Base-by-base conservation (phyloP, 30 jellyfish, hydroid and myxozoan genomes). In the Aurelia aurita region DNA sequence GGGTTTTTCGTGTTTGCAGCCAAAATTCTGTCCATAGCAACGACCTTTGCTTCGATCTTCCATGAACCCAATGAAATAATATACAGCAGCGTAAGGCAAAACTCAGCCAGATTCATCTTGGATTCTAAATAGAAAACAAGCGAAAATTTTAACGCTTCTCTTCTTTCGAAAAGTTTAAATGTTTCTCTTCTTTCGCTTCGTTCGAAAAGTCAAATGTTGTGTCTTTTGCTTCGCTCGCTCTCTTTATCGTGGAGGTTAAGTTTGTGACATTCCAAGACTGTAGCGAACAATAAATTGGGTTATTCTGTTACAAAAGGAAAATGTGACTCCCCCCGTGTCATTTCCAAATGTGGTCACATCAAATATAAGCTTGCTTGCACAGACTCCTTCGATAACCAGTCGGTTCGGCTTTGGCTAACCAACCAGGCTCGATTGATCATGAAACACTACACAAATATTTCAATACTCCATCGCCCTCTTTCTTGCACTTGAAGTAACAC, bases 11-110 rank as follows among this genome's bases (percentile, higher is more conserved):
- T 11, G 63, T 83, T 83, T 14, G 93, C 93, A 57, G 26, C 58
- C 29, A 81, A 23, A 29, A 81, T 81, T 44, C 57, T 66, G 70
- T 81, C 91, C 91, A 81, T 81, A 8, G 91, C 91, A 62, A 69
- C 46, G 18, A 84, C 23, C 47, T 55, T 81, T 26, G 77, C 70
- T 15, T 81, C 85, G 19, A 81, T 69, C 20, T 44, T 26, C 85
- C 84, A 67, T 65, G 58, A 49, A 19, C 20, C 23, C 19, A 9
- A n/a, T 21, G 86, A 22, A 8, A 53, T 7, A 12, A 74, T 6
- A 23, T 22, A 74, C 10, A 51, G 31, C 31, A 74, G 21, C 32
- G 53, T 55, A 19, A 74, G 32, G 34, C 54, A 61, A 5, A 61
- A 39, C 29, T 61, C 73, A 11, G 73, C 73, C 12, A 39, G 51